Evolutionary conservation across 2,888 invertebrate genomes (phyloP).

Genomic region (Drosophila eohydei): DNA sequence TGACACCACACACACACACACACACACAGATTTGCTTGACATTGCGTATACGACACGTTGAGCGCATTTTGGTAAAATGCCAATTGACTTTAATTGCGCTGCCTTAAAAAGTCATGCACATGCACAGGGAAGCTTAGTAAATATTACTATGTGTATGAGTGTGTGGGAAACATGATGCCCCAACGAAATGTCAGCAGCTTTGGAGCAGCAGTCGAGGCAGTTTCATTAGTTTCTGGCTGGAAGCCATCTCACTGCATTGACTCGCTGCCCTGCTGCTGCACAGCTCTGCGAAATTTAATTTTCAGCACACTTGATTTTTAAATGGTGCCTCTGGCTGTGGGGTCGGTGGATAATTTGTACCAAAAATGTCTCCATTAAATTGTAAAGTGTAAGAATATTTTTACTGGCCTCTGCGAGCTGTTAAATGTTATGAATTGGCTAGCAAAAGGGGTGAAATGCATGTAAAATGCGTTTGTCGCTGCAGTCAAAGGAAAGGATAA

Average conservation of each 20-base stretch:
- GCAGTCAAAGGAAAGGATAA: slow-evolving; percentile 66
- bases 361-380: slow-evolving; percentile 73
- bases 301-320: slow-evolving; percentile 70
- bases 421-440: slow-evolving; percentile 59
- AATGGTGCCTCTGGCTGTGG: slow-evolving; percentile 30
- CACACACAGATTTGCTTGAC: slow-evolving; percentile 26
- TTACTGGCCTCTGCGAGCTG: slow-evolving; percentile 6
- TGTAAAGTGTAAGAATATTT: slow-evolving; percentile 43
- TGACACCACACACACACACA: slow-evolving; percentile 38
- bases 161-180: slow-evolving; percentile 38
- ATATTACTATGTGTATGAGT: background rate
- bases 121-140: slow-evolving; percentile 15
- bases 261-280: slow-evolving; percentile 2
- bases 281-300: slow-evolving; percentile 63
- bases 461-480: slow-evolving; percentile 59
- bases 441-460: slow-evolving; percentile 34
- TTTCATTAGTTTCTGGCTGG: slow-evolving; percentile 68
- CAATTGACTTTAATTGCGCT: slow-evolving; percentile 79
- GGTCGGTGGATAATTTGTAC: slow-evolving; percentile 53
- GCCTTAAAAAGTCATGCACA: slow-evolving; percentile 62
- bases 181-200: slow-evolving; percentile 42
- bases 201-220: slow-evolving; percentile 19
- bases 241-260: slow-evolving; percentile 61
- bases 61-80: slow-evolving; percentile 73
- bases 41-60: slow-evolving; percentile 69